phyloP scores from a whole-genome alignment of 2,797 vertebrate species.

The Craterocephalus amniculus region DNA sequence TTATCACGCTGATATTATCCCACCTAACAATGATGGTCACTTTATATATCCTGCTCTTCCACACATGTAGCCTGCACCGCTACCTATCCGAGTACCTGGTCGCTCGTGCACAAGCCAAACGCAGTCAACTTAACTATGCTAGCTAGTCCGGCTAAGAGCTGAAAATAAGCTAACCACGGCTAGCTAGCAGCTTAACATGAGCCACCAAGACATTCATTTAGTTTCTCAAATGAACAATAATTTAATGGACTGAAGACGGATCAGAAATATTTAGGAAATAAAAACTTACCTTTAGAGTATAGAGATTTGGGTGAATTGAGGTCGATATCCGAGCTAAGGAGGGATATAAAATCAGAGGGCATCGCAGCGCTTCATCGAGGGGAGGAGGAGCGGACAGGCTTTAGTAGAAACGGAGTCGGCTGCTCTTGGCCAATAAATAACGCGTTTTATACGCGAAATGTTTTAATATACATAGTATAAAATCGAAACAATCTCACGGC shows the following conservation, averaged over 20 bases:
- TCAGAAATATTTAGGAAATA: background rate
- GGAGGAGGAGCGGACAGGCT: slow-evolving; percentile 82
- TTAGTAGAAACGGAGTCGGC: slow-evolving; percentile 65
- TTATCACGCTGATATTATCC: background rate
- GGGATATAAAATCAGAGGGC: slow-evolving; percentile 99
- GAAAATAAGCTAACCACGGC: slow-evolving; percentile 69
- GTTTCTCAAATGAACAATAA: slow-evolving; percentile 20
- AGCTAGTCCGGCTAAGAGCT: slow-evolving; percentile 68
- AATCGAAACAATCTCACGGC: slow-evolving; percentile 41
- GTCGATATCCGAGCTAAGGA: slow-evolving; percentile 96
- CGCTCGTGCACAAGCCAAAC: slow-evolving; percentile 7
- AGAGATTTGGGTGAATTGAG: slow-evolving; percentile 95
- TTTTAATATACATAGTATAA: slow-evolving; percentile 44
- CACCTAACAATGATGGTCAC: background rate
- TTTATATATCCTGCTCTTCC: background rate
- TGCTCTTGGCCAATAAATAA: slow-evolving; percentile 46
- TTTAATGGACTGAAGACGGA: slow-evolving; percentile 8
- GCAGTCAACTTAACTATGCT: slow-evolving; percentile 66
- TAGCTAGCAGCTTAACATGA: slow-evolving; percentile 75
- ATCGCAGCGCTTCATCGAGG: slow-evolving; percentile 90
- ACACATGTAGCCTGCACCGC: slow-evolving; percentile 44
- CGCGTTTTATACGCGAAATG: slow-evolving; percentile 62
- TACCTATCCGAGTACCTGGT: slow-evolving; percentile 42
- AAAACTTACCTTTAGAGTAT: slow-evolving; percentile 93
- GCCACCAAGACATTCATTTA: slow-evolving; percentile 38